phyloP scores from a whole-genome alignment of 2,113 vertebrate genomes.

The Gnathonemus echidnorhynchus region DNA sequence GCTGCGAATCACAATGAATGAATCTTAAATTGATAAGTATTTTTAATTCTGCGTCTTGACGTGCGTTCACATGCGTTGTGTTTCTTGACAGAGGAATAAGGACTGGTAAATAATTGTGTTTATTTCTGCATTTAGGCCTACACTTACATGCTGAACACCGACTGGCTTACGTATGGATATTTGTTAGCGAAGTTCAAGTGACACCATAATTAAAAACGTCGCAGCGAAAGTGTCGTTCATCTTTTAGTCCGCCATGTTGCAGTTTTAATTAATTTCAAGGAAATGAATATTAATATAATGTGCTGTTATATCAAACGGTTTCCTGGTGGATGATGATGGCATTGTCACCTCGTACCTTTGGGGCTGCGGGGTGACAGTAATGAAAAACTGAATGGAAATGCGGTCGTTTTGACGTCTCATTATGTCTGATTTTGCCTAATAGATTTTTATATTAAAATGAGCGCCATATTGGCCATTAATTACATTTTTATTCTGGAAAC shows the following conservation, averaged over 20 bases:
- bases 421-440: not conserved
- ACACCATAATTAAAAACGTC: not conserved
- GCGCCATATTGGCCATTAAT: not conserved
- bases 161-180: not conserved
- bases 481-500: not conserved
- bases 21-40: not conserved
- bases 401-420: not conserved
- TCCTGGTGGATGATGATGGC: not conserved
- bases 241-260: not conserved
- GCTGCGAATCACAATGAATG: not conserved
- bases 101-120: not conserved
- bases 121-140: not conserved
- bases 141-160: not conserved
- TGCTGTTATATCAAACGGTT: not conserved
- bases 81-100: not conserved
- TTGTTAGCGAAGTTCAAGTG: not conserved
- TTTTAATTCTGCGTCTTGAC: not conserved
- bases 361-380: not conserved
- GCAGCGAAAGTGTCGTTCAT: not conserved
- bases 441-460: not conserved
- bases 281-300: not conserved
- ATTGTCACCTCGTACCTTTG: not conserved
- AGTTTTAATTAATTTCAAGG: not conserved
- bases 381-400: not conserved
- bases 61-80: not conserved